phyloP scores from a whole-genome alignment of 2,888 invertebrate species.

The Julus scandinavius region DNA sequence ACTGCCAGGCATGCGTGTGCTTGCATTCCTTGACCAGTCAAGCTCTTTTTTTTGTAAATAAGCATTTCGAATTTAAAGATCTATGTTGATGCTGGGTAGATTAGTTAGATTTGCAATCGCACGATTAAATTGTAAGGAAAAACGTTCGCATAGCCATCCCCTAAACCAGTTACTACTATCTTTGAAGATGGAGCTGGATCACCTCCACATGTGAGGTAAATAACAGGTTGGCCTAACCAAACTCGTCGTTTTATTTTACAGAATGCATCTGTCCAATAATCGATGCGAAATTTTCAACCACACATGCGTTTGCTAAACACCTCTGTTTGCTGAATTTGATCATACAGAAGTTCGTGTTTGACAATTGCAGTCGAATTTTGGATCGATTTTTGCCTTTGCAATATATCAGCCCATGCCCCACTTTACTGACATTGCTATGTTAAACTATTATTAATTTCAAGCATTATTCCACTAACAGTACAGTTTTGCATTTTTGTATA shows the following conservation, averaged over 20 bases:
- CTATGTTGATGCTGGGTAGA: neutral
- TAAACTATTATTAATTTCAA: too few species aligned
- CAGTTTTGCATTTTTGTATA: too few species aligned
- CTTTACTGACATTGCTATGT: too few species aligned
- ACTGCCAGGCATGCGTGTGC: neutral
- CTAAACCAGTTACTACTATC: neutral
- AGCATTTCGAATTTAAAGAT: neutral
- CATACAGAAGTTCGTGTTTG: too few species aligned
- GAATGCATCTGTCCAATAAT: neutral
- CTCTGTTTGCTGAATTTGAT: too few species aligned
- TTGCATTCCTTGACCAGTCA: constrained; percentile 30
- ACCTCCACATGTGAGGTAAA: neutral
- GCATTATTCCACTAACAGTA: too few species aligned
- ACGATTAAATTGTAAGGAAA: neutral
- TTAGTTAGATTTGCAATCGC: neutral
- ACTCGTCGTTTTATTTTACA: neutral
- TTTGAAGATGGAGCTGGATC: neutral
- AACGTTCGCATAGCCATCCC: neutral
- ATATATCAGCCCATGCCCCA: neutral
- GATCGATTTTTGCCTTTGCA: neutral
- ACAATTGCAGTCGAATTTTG: neutral
- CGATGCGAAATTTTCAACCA: neutral
- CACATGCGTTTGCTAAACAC: too few species aligned
- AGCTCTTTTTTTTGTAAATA: neutral
- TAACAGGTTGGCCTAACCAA: neutral